phyloP scores from a whole-genome alignment of 2,888 invertebrate species.

The Acheta domesticus region DNA sequence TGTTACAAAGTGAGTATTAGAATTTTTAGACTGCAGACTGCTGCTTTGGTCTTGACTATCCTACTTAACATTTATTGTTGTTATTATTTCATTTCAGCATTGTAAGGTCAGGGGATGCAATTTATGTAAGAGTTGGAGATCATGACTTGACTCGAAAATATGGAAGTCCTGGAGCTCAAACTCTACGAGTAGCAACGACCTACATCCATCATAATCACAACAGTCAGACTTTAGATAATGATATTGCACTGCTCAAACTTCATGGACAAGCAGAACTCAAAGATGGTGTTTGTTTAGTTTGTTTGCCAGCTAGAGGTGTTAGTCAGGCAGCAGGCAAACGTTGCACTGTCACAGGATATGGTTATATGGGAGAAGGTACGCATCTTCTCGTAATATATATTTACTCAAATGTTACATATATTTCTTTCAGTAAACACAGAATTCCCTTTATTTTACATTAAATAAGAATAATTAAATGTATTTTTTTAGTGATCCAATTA shows the following conservation, averaged over 20 bases:
- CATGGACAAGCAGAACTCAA: slow-evolving; percentile 84
- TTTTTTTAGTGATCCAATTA: no score
- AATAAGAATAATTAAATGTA: no score
- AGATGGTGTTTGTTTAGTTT: slow-evolving; percentile 81
- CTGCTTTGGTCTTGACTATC: no score
- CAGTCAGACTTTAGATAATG: slow-evolving; percentile 89
- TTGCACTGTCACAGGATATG: slow-evolving; percentile 91
- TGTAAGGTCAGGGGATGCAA: slow-evolving; percentile 89
- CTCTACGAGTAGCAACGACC: slow-evolving; percentile 83
- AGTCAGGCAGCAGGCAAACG: slow-evolving; percentile 85
- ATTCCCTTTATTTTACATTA: no score
- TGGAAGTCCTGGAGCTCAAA: slow-evolving; percentile 88
- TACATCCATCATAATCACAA: slow-evolving; percentile 96
- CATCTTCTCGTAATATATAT: background rate
- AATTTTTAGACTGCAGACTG: no score
- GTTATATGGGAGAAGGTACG: slow-evolving; percentile 90
- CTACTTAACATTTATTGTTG: no score
- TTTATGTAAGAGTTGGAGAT: slow-evolving; percentile 89
- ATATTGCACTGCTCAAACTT: slow-evolving; percentile 85
- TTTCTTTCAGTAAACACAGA: no score
- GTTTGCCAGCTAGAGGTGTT: slow-evolving; percentile 83
- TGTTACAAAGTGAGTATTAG: slow-evolving; percentile 77
- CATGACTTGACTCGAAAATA: slow-evolving; percentile 87
- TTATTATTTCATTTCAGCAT: slow-evolving; percentile 58
- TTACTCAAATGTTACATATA: no score